Conservation (phyloP, 2,888 invertebrate genomes). For the Gortyna flavago region DNA sequence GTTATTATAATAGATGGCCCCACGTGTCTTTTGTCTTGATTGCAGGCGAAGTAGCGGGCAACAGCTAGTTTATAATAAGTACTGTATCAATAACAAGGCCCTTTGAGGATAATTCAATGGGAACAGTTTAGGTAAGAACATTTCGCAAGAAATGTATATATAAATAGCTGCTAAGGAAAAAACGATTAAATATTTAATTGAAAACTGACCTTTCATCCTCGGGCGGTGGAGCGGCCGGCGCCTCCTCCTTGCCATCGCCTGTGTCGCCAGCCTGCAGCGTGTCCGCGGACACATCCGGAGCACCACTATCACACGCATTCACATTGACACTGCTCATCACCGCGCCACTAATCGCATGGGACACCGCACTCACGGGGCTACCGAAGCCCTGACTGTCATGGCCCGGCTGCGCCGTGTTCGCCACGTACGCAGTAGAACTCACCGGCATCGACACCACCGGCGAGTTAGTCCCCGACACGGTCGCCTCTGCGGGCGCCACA, state of each 20-base stretch:
- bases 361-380: conserved; percentile 88
- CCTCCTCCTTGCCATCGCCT: conserved; percentile 86
- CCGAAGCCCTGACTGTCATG: conserved; percentile 88
- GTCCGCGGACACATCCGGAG: conserved; percentile 80
- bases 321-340: conserved; percentile 88
- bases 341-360: conserved; percentile 85
- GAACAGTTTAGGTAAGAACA: conserved; percentile 6
- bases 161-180: background rate
- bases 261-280: conserved; percentile 81
- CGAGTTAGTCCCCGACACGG: conserved; percentile 88
- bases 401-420: conserved; percentile 79
- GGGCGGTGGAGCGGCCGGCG: conserved; percentile 78
- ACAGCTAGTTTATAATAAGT: background rate
- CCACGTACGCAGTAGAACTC: conserved; percentile 82
- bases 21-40: too few relatives aligned
- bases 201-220: conserved; percentile 89
- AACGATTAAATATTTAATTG: background rate
- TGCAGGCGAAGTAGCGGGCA: too few relatives aligned
- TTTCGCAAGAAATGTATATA: conserved; percentile 8
- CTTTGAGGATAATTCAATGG: conserved; percentile 29
- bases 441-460: conserved; percentile 88
- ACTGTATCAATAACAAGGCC: background rate
- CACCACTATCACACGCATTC: conserved; percentile 88
- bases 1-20: too few relatives aligned
- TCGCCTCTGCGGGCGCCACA: conserved; percentile 84